Percentiles rank a stretch among this genome's conserved stretches.
These are phyloP conservation scores for Karalla daura DNA, from an alignment of 2,797 vertebrate genomes.

Conservation along the genomic window DNA sequence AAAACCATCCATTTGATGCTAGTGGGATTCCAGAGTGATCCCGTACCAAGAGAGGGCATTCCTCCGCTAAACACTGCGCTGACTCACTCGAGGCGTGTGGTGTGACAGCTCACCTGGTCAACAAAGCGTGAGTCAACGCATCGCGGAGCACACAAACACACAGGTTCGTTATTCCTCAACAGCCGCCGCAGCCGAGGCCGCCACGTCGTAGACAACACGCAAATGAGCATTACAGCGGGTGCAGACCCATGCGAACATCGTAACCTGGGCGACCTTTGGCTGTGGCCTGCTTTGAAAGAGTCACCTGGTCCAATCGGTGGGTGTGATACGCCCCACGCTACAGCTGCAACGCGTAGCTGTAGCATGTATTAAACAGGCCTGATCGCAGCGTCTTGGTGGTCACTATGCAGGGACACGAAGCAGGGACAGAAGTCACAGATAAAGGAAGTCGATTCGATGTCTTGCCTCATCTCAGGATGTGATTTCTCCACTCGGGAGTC, in stretches of 20 bases:
- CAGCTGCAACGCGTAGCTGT: too few species aligned
- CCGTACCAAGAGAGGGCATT: background rate
- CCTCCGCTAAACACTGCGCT: background rate
- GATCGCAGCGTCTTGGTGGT: too few species aligned
- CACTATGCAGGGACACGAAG: too few species aligned
- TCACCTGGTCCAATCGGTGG: background rate
- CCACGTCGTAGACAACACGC: background rate
- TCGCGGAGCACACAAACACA: background rate
- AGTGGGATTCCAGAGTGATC: background rate
- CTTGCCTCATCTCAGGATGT: conserved; percentile 31
- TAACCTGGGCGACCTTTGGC: too few species aligned
- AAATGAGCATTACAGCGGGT: background rate
- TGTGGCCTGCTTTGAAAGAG: too few species aligned
- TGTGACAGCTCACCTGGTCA: background rate
- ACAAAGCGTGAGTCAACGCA: background rate
- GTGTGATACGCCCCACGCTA: too few species aligned
- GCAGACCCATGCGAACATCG: too few species aligned
- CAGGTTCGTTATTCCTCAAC: background rate
- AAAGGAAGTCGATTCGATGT: conserved; percentile 39
- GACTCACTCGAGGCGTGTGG: background rate
- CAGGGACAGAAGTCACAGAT: conserved; percentile 4
- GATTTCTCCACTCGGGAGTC: conserved; percentile 14
- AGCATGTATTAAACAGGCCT: too few species aligned
- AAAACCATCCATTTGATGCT: background rate
- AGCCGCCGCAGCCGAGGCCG: background rate